These are phyloP conservation scores for Sebastes iracundus DNA, from an alignment of 2,797 vertebrate genomes.

Conservation along the genomic window DNA sequence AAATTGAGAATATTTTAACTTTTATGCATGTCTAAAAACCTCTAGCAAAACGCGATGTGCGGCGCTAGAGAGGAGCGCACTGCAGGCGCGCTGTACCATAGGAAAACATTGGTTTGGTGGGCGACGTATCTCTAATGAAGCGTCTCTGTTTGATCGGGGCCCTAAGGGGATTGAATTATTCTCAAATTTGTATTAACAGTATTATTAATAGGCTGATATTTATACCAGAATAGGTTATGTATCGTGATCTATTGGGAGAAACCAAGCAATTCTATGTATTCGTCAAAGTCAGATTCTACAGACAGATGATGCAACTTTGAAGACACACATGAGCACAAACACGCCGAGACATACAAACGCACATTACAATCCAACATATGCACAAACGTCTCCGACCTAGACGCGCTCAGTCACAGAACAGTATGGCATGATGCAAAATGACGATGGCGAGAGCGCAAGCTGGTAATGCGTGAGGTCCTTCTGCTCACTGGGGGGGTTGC, in stretches of 20 bases:
- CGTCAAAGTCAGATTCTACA: slow-evolving; percentile 17
- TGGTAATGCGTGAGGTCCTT: slow-evolving; percentile 40
- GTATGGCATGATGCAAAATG: neutral
- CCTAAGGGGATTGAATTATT: too few species aligned
- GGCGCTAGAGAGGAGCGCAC: too few species aligned
- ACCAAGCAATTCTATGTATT: neutral
- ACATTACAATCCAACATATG: slow-evolving; percentile 28
- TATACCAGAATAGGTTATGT: neutral
- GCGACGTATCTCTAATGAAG: too few species aligned
- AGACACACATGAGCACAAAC: neutral
- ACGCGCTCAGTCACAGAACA: slow-evolving; percentile 27
- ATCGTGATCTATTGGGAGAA: rapidly evolving
- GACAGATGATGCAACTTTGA: slow-evolving; percentile 23
- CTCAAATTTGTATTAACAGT: too few species aligned
- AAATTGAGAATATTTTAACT: too few species aligned
- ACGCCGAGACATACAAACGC: slow-evolving; percentile 1
- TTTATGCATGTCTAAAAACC: too few species aligned
- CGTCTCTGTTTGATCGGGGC: too few species aligned
- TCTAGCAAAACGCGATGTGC: too few species aligned
- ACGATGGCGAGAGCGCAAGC: slow-evolving; percentile 12
- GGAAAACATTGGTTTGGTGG: too few species aligned
- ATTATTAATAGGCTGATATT: neutral
- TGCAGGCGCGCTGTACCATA: too few species aligned
- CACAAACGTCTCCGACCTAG: slow-evolving; percentile 12
- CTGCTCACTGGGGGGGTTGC: slow-evolving; percentile 22